phyloP scores from a whole-genome alignment of 2,888 invertebrate genomes.

The Chaetoderma sp. region DNA sequence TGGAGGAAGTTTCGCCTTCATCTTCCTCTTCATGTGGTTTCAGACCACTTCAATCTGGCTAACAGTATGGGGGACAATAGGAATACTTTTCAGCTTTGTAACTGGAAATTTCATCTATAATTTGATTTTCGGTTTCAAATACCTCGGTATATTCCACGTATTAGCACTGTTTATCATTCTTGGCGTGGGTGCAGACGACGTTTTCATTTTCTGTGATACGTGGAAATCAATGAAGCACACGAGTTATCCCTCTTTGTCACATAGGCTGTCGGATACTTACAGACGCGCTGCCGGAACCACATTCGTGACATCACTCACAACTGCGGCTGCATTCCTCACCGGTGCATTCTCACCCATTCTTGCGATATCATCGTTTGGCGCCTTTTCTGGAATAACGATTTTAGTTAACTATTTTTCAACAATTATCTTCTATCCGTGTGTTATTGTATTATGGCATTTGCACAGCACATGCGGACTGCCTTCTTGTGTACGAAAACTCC shows the following conservation, averaged over 20 bases:
- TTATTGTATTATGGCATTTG: slow-evolving; percentile 1
- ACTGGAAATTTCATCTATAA: slow-evolving; percentile 14
- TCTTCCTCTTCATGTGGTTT: slow-evolving; percentile 18
- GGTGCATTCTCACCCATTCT: slow-evolving; percentile 39
- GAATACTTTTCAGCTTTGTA: slow-evolving; percentile 13
- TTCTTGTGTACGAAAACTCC: background rate
- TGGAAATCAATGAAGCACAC: slow-evolving; percentile 10
- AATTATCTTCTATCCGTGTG: slow-evolving; percentile 21
- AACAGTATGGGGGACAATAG: slow-evolving; percentile 13
- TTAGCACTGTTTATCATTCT: slow-evolving; percentile 28
- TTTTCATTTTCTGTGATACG: slow-evolving; percentile 31
- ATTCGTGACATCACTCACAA: slow-evolving; percentile 33
- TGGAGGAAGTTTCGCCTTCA: slow-evolving; percentile 22
- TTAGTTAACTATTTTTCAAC: slow-evolving; percentile 35
- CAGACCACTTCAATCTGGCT: slow-evolving; percentile 20
- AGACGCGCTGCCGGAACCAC: slow-evolving; percentile 21
- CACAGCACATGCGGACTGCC: background rate
- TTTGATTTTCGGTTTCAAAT: slow-evolving; percentile 15
- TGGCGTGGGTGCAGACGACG: slow-evolving; percentile 21
- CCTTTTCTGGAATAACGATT: slow-evolving; percentile 37
- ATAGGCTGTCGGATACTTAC: slow-evolving; percentile 22
- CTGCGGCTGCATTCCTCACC: slow-evolving; percentile 32
- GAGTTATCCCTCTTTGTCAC: slow-evolving; percentile 4
- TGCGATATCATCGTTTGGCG: slow-evolving; percentile 36
- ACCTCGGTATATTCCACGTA: slow-evolving; percentile 24